A percentile compares a stretch with the other conserved stretches of the same genome.
Evolutionary conservation across 2,797 vertebrate genomes (phyloP).

Genomic region (Poeciliopsis presidionis): DNA sequence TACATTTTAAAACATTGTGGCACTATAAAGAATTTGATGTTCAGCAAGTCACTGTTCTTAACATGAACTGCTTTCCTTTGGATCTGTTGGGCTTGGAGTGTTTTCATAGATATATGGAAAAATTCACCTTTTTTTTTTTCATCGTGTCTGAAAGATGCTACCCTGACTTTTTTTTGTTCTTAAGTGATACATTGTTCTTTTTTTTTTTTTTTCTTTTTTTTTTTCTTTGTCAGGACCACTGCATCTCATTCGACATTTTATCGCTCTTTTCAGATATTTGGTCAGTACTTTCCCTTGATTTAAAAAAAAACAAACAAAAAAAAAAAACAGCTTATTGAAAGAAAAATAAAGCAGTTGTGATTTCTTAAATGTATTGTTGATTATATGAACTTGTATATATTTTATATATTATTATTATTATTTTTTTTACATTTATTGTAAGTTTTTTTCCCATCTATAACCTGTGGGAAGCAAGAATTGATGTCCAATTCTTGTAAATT

Average conservation of each 20-base stretch:
- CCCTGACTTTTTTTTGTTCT: constrained; percentile 81
- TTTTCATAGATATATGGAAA: constrained; percentile 62
- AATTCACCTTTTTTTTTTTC: constrained; percentile 64
- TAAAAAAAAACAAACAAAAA: constrained; percentile 65
- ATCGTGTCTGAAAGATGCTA: constrained; percentile 75
- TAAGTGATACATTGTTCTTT: constrained; percentile 70
- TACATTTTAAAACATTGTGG: constrained; percentile 79
- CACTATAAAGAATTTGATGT: constrained; percentile 69
- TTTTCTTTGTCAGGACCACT: constrained; percentile 76
- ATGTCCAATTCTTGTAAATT: background rate
- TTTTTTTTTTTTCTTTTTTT: too few species aligned
- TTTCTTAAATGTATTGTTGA: constrained; percentile 76
- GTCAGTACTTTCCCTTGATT: constrained; percentile 91
- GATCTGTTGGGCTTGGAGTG: constrained; percentile 65
- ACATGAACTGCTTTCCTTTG: constrained; percentile 68
- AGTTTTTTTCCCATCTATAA: too few species aligned
- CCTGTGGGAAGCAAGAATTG: background rate
- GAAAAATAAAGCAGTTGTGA: constrained; percentile 84
- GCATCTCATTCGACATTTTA: constrained; percentile 74
- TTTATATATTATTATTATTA: too few species aligned
- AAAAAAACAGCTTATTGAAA: constrained; percentile 90
- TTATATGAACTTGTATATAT: constrained; percentile 37
- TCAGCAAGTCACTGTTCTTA: constrained; percentile 59
- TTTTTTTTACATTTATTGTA: background rate
- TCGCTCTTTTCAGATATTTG: constrained; percentile 95